Evolutionary conservation across 2,888 invertebrate species (phyloP).

Genomic region (Brachynemurus nebulosus): DNA sequence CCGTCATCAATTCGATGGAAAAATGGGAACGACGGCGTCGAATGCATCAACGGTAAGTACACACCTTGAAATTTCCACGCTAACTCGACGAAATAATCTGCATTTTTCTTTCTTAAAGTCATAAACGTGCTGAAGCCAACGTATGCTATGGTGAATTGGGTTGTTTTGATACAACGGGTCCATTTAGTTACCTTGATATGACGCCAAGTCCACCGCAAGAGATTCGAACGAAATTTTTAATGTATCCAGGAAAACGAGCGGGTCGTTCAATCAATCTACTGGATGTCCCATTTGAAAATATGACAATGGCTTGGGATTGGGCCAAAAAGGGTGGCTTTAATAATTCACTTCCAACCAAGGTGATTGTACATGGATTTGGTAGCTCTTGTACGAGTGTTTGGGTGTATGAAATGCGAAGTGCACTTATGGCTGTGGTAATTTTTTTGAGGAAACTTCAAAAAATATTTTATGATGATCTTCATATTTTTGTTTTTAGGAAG

Average conservation of each 20-base stretch:
- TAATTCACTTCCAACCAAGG: conserved; percentile 50
- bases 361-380: conserved; percentile 89
- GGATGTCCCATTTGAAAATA: conserved; percentile 58
- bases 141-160: conserved; percentile 84
- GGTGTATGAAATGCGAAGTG: conserved; percentile 88
- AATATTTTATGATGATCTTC: neutral
- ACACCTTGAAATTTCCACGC: neutral
- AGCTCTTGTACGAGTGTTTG: conserved; percentile 83
- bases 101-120: conserved; percentile 31
- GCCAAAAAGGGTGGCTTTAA: conserved; percentile 49
- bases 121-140: conserved; percentile 62
- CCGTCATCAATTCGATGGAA: conserved; percentile 57
- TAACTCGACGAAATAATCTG: neutral
- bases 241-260: conserved; percentile 49
- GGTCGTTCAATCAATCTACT: conserved; percentile 29
- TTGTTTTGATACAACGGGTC: conserved; percentile 83
- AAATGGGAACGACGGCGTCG: conserved; percentile 49
- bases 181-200: conserved; percentile 82
- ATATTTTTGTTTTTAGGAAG: conserved; percentile 39
- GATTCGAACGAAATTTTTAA: conserved; percentile 69
- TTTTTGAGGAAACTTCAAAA: neutral
- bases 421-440: conserved; percentile 74
- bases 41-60: conserved; percentile 27
- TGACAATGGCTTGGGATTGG: conserved; percentile 53
- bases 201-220: conserved; percentile 75